Base-by-base conservation (phyloP, 2,888 invertebrate genomes). In the Tineola bisselliella region DNA sequence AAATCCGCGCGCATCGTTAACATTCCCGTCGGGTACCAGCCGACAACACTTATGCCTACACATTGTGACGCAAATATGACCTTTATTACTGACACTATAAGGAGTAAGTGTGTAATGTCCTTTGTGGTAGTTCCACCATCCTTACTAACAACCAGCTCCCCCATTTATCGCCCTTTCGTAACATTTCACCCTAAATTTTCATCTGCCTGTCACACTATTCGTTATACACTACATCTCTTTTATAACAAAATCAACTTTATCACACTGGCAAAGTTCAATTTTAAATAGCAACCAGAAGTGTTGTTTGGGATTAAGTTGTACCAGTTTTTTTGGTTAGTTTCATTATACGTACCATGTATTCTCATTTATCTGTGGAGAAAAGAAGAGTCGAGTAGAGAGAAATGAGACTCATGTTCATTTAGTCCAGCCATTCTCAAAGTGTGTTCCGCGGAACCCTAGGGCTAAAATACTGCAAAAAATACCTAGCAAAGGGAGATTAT, bases 161-260 rank as follows among this genome's bases (percentile, higher is more conserved):
- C 52, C 56, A 63, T 63, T 61, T 52, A 48, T 61, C 61, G 48
- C 48, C 48, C 30, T 15, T 57, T 63, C 70, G 70, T 69, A 70
- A 73, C 75, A 19, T 12, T 33, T 61, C 69, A 70, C 70, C 72
- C 74, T 69, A 67, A 48, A 48, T 48, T 48, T 48, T 48, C 17
- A 48, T 48, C 17, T 48, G 48, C 15, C 5, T n/a, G 38, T 2
- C 10, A 10, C 38, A 38, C 3, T 38, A 38, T 10, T 38, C 3
- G n/a, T 10, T 38, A 12, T 38, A 38, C 38, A 38, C 43, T 10
- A 48, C 48, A 17, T 3, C n/a, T 48, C n/a, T 43, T 6, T 48
- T 17, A 48, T 3, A 3, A 2, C 3, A 38, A 38, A 6, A 12
- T 38, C 2, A 12, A n/a, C 38, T 10, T 1, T 38, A 38, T 38